Evolutionary conservation across 2,797 vertebrate species (phyloP).

Genomic region (Chromobotia macracanthus): DNA sequence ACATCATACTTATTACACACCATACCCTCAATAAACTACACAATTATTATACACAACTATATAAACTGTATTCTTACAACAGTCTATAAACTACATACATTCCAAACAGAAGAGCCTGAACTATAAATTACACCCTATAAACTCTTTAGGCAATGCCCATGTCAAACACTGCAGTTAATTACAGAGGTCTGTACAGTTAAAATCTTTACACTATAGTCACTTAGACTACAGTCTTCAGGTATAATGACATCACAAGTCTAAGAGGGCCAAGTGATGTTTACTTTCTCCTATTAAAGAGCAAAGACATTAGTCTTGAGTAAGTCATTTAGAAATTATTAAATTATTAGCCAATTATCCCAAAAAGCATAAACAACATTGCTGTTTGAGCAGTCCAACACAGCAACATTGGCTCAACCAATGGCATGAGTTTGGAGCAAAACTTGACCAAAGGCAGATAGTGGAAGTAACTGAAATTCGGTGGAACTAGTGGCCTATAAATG

Average conservation of each 20-base stretch:
- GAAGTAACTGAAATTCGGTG: too few relatives aligned
- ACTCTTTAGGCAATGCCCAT: constrained; percentile 1
- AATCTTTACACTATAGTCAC: neutral
- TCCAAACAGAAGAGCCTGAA: constrained; percentile 25
- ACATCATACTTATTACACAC: neutral
- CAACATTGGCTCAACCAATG: neutral
- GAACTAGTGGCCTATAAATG: too few relatives aligned
- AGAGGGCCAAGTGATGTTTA: neutral
- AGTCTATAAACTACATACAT: constrained; percentile 1
- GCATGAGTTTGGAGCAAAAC: neutral
- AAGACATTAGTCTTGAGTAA: too few relatives aligned
- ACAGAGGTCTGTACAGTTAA: constrained; percentile 10
- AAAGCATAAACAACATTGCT: neutral
- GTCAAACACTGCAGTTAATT: constrained; percentile 25
- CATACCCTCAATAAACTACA: neutral
- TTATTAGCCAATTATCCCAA: too few relatives aligned
- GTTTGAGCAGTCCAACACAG: neutral
- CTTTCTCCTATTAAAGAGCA: neutral
- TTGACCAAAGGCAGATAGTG: too few relatives aligned
- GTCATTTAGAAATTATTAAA: too few relatives aligned
- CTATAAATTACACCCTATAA: constrained; percentile 26
- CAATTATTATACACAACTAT: constrained; percentile 7
- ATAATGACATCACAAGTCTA: constrained; percentile 14
- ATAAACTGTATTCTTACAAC: neutral
- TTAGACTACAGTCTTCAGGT: neutral